phyloP scores from a whole-genome alignment of 30 jellyfish, hydroid and myxozoan species.

The Morbakka virulenta region DNA sequence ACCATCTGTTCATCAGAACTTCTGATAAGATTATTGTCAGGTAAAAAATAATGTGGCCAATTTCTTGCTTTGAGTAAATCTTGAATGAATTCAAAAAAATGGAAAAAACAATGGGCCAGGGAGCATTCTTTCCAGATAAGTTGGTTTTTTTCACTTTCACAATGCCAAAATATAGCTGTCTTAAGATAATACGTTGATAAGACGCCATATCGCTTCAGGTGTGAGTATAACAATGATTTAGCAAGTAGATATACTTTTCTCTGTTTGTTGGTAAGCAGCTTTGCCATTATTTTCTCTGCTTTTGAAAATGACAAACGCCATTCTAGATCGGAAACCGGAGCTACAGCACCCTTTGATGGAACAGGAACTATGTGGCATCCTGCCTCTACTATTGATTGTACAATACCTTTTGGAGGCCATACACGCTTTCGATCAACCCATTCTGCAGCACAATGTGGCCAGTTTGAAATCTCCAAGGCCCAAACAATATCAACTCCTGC shows the following conservation, averaged over 20 bases:
- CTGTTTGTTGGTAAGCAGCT: background rate
- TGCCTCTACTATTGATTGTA: background rate
- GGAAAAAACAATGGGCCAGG: background rate
- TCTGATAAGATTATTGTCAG: background rate
- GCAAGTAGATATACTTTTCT: background rate
- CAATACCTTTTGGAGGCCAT: background rate
- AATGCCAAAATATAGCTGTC: background rate
- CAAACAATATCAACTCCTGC: no score
- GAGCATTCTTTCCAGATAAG: no score
- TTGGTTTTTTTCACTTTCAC: background rate
- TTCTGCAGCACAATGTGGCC: no score
- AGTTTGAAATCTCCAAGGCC: no score
- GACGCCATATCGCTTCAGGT: background rate
- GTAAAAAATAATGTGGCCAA: background rate
- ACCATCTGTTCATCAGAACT: background rate
- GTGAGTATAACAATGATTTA: background rate
- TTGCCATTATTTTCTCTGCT: background rate
- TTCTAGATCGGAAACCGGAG: background rate
- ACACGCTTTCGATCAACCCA: background rate
- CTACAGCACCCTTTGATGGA: background rate
- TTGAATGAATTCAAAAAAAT: background rate
- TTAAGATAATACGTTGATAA: background rate
- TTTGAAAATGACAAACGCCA: slow-evolving; percentile 1
- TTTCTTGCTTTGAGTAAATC: background rate
- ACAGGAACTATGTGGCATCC: slow-evolving; percentile 2